Conservation (phyloP, 2,797 vertebrate species). For the Petrocephalus sullivani region DNA sequence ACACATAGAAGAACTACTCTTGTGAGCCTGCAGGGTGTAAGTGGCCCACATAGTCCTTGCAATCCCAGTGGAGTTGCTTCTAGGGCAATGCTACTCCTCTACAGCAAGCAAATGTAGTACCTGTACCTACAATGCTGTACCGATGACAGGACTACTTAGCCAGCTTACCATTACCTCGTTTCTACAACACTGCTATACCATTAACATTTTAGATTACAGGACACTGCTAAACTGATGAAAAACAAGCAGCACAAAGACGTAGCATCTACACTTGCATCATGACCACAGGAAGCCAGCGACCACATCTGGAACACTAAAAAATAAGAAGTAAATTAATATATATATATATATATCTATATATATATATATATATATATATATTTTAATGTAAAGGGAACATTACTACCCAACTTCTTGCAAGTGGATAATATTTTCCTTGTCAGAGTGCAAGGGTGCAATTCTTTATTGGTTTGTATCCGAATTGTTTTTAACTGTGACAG, state of each 20-base stretch:
- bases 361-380: too few species aligned
- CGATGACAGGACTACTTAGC: background rate
- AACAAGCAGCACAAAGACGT: background rate
- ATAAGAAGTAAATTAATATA: background rate
- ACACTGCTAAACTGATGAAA: background rate
- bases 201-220: background rate
- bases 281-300: background rate
- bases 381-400: background rate
- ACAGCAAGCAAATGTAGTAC: background rate
- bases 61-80: background rate
- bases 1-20: background rate
- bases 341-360: too few species aligned
- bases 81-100: background rate
- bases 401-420: background rate
- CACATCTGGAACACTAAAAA: background rate
- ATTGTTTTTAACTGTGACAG: background rate
- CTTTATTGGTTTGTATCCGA: background rate
- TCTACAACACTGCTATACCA: background rate
- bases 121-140: background rate
- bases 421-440: background rate
- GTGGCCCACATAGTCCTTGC: background rate
- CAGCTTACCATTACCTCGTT: background rate
- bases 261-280: background rate
- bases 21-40: background rate
- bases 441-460: background rate